Evolutionary conservation across 2,113 vertebrate genomes (phyloP), one percentile per base, ranked within the genome.

Genomic region (Hyaena hyaena): DNA sequence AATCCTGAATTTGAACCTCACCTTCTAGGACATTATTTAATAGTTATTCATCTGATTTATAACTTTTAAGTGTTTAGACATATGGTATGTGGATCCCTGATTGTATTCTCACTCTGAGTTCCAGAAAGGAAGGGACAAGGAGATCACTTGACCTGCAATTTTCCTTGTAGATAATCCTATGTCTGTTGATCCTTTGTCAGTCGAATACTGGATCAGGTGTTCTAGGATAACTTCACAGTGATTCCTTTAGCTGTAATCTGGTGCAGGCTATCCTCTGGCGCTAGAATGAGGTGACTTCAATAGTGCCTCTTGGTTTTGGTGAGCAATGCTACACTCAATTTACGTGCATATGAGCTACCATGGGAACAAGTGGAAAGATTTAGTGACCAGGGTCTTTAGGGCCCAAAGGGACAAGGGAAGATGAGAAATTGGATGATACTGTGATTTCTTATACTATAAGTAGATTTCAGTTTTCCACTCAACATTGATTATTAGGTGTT

Each of bases 391-490:
- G 50, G 4, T 71, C 73, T 92, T 66, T 74, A 53, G 31, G 16
- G 10, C 0, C 53, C 35, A 12, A 66, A 77, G 53, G 4, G 14
- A 61, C 7, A 77, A 83, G 31, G 35, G 6, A 87, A 83, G 23
- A 89, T 65, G 17, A n/a, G 39, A 79, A 95, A 82, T 74, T 79
- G 28, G 28, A 28, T 88, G 26, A 65, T 88, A 35, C 28, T 80
- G 4, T 95, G 14, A 73, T 79, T 88, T 95, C 55, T 93, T 95
- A 82, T 45, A 68, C 95, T 92, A 33, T 86, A 3, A 26, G 16
- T 95, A 33, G 53, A 91, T 92, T 97, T 91, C 31, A 89, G 35
- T 95, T 85, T 83, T 87, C 61, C 10, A 39, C 5, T 55, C 82
- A 43, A 5, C 21, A 77, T 69, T 91, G n/a, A 80, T 97, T 92